phyloP scores from a whole-genome alignment of 2,113 vertebrate genomes.

The Periophthalmus modestus region DNA sequence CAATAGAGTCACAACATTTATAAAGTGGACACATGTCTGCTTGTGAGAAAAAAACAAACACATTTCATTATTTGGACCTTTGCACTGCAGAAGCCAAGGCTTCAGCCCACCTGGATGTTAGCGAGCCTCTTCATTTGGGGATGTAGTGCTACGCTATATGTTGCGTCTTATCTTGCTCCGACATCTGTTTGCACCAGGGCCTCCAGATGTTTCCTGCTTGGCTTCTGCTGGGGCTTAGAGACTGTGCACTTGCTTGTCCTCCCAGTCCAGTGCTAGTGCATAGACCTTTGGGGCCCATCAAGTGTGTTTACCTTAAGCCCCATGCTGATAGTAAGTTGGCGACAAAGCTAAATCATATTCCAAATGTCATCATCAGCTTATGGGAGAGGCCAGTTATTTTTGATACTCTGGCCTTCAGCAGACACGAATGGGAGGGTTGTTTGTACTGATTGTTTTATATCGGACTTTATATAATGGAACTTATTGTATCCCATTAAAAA shows the following conservation, averaged over 20 bases:
- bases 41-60: conserved; percentile 46
- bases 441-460: conserved; percentile 31
- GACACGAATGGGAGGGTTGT: conserved; percentile 34
- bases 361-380: conserved; percentile 67
- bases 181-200: conserved; percentile 79
- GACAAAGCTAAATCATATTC: conserved; percentile 71
- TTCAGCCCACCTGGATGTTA: conserved; percentile 80
- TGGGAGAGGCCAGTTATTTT: conserved; percentile 62
- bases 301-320: conserved; percentile 71
- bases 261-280: conserved; percentile 44
- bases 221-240: conserved; percentile 65
- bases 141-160: conserved; percentile 64
- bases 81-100: conserved; percentile 49
- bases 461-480: conserved; percentile 39
- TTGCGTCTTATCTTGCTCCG: conserved; percentile 74
- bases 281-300: conserved; percentile 65
- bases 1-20: conserved; percentile 78
- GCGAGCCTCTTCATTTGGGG: conserved; percentile 62
- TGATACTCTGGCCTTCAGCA: conserved; percentile 50
- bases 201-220: conserved; percentile 92
- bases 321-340: conserved; percentile 65
- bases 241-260: conserved; percentile 61
- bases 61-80: conserved; percentile 70
- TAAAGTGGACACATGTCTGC: conserved; percentile 68
- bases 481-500: conserved; percentile 30